These are phyloP conservation scores for Aplysia californica DNA, from an alignment of 1,140 invertebrate genomes.

Conservation along the genomic window DNA sequence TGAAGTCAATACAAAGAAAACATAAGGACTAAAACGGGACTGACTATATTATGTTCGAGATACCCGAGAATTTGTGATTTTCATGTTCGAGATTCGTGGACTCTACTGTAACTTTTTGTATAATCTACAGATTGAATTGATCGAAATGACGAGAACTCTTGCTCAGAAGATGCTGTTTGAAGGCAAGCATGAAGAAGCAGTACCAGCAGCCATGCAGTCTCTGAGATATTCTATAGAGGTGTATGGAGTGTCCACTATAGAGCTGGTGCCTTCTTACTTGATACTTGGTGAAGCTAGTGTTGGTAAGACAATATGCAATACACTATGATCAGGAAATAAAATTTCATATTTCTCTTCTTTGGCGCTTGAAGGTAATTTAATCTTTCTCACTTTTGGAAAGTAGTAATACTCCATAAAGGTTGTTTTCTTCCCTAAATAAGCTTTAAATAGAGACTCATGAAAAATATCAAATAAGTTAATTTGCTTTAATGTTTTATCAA, in stretches of 20 bases:
- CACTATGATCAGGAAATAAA: not conserved
- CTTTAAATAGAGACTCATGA: no score
- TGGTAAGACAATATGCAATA: conserved; percentile 44
- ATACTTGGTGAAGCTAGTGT: conserved; percentile 68
- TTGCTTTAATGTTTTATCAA: no score
- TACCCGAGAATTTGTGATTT: no score
- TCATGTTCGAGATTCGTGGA: no score
- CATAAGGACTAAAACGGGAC: no score
- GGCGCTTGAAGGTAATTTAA: not conserved
- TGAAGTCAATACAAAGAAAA: no score
- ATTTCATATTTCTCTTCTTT: not conserved
- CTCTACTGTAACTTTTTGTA: no score
- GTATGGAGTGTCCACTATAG: conserved; percentile 65
- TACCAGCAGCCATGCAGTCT: conserved; percentile 67
- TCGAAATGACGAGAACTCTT: conserved; percentile 64
- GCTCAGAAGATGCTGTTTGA: conserved; percentile 68
- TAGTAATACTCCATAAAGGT: no score
- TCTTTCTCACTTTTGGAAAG: not conserved
- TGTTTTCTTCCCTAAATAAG: no score
- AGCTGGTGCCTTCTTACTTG: conserved; percentile 68
- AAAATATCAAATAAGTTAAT: no score
- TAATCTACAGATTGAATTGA: conserved; percentile 58
- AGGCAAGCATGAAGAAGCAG: conserved; percentile 66
- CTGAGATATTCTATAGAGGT: conserved; percentile 66
- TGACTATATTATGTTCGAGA: no score